Base-by-base conservation (phyloP, 2,113 vertebrate genomes). In the Scalopus aquaticus region DNA sequence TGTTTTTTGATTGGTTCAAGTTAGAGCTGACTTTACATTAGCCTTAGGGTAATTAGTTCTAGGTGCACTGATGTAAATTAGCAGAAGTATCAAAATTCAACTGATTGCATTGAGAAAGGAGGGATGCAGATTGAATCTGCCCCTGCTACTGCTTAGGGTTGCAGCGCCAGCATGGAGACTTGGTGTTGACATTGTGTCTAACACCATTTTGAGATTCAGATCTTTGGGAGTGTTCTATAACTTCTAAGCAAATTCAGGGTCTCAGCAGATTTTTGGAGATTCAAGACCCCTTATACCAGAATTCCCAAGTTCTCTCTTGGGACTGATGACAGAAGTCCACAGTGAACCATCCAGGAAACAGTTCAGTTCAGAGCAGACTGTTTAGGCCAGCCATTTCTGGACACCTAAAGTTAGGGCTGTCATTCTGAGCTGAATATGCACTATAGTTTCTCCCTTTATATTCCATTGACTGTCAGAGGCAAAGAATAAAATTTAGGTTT, bases 401-500 rank as follows among this genome's bases (percentile, higher is more conserved):
- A 76, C 5, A 20, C 24, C 35, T 87, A 42, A 78, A 65, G 19
- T 58, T 42, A 69, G 49, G 67, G 9, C 64, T 90, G 44, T 10
- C 37, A 76, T 79, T 58, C n/a, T 94, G 72, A 28, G 49, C 13
- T 73, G 26, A 96, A 51, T 58, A 72, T 42, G 64, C 15, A 39
- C 44, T 49, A 12, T 39, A 35, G 78, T 90, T 72, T 67, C 78
- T 79, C n/a, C 83, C 37, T 70, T 92, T 94, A 56, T 37, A 78
- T 64, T 67, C 37, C 13, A 86, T 35, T 26, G 16, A 39, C 22
- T 73, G 6, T 46, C 2, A 0, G 16, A 46, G 15, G 62, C 69
- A 74, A 79, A 83, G 4, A 93, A 94, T 84, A 92, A 95, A 94
- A 88, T 74, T 30, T 58, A 49, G 9, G 26, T 86, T 42, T 90